Conservation (phyloP, 2,113 vertebrate genomes). For the Prunella fulvescens region DNA sequence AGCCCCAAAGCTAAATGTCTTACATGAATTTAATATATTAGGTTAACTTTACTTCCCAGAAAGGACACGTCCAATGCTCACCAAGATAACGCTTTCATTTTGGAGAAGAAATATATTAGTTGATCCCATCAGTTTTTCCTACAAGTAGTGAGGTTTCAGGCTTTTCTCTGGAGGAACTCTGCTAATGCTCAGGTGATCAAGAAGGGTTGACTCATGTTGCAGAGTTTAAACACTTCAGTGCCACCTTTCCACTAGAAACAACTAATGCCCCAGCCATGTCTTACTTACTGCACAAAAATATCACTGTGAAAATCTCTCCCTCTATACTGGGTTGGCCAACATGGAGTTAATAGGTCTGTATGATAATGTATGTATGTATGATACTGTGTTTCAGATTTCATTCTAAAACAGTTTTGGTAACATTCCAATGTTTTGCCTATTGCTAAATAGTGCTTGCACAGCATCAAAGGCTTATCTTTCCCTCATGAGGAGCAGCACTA, state of each 20-base stretch:
- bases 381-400: neutral
- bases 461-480: neutral
- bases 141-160: neutral
- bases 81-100: neutral
- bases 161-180: neutral
- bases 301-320: neutral
- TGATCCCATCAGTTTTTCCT: neutral
- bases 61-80: neutral
- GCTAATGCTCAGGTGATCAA: neutral
- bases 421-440: neutral
- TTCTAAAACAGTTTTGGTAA: neutral
- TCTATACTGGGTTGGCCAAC: neutral
- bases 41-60: neutral
- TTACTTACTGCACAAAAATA: neutral
- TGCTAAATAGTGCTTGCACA: neutral
- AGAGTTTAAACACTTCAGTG: neutral
- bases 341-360: neutral
- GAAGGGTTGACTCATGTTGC: neutral
- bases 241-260: neutral
- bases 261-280: neutral
- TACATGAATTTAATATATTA: neutral
- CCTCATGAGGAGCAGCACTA: neutral
- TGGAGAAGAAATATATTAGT: neutral
- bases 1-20: neutral
- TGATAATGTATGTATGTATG: no score